Percentiles rank a stretch among this genome's conserved stretches.
phyloP scores from a whole-genome alignment of 2,797 vertebrate species.

The Petrocephalus sullivani region DNA sequence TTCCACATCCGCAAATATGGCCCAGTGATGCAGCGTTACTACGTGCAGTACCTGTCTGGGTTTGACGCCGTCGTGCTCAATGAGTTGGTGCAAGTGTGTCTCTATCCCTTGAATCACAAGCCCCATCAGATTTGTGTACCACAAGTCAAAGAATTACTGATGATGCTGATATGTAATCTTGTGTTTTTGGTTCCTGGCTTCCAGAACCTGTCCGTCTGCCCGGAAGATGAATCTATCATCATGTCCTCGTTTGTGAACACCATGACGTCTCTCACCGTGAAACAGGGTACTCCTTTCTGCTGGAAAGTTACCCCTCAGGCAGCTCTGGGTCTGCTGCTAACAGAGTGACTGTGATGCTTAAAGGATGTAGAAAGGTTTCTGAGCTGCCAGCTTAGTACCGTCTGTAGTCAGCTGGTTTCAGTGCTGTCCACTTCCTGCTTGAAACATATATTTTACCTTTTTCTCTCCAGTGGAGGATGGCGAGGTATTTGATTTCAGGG shows the following conservation, averaged over 20 bases:
- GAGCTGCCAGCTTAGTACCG: neutral
- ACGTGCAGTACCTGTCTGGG: conserved; percentile 93
- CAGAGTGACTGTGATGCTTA: neutral
- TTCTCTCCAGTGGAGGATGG: conserved; percentile 86
- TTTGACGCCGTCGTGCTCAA: conserved; percentile 97
- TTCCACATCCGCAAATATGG: conserved; percentile 92
- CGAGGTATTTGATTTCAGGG: conserved; percentile 98
- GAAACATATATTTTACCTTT: neutral
- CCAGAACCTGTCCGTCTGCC: conserved; percentile 96
- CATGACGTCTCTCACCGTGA: conserved; percentile 96
- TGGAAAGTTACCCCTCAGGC: conserved; percentile 41
- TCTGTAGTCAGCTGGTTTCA: neutral
- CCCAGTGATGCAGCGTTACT: conserved; percentile 96
- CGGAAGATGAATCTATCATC: conserved; percentile 97
- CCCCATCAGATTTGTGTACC: neutral
- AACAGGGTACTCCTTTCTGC: conserved; percentile 73
- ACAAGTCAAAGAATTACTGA: neutral
- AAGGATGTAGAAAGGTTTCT: neutral
- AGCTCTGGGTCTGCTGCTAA: conserved; percentile 22
- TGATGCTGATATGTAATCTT: neutral
- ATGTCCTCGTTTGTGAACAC: conserved; percentile 99
- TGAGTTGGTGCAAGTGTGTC: conserved; percentile 88
- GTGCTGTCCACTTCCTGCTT: neutral
- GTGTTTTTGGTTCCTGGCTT: conserved; percentile 24
- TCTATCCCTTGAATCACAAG: neutral